Evolutionary conservation across 2,797 vertebrate genomes (phyloP).

Genomic region (Typhlichthys subterraneus): DNA sequence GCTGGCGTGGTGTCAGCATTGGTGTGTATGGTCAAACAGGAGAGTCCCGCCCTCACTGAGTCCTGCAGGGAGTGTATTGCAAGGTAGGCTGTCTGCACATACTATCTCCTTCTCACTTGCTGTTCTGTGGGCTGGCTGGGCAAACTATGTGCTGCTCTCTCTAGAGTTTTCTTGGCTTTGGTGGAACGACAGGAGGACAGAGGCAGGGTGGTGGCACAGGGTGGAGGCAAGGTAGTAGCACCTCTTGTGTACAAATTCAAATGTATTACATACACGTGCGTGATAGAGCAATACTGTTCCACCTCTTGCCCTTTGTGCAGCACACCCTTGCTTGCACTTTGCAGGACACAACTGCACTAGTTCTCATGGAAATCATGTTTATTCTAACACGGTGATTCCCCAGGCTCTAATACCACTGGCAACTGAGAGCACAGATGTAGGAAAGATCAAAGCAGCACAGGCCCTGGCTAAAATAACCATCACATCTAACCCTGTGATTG

Average conservation of each 20-base stretch:
- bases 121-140: neutral
- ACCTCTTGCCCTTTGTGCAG: neutral
- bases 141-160: slow-evolving; percentile 18
- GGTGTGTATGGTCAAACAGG: slow-evolving; percentile 93
- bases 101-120: no score
- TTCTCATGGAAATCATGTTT: no score
- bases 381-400: neutral
- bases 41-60: slow-evolving; percentile 87
- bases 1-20: slow-evolving; percentile 92
- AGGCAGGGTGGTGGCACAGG: slow-evolving; percentile 93
- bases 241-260: neutral
- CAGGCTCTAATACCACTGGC: slow-evolving; percentile 92
- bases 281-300: no score
- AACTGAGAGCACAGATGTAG: slow-evolving; percentile 88
- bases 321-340: no score
- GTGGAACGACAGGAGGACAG: slow-evolving; percentile 91
- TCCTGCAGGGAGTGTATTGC: slow-evolving; percentile 91
- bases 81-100: slow-evolving; percentile 75
- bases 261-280: neutral
- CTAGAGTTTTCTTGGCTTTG: slow-evolving; percentile 92
- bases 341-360: no score
- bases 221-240: slow-evolving; percentile 93
- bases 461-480: slow-evolving; percentile 96
- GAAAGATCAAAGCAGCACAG: slow-evolving; percentile 94
- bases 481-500: slow-evolving; percentile 96